Evolutionary conservation across 2,888 invertebrate species (phyloP).

Genomic region (Flabesymbios commensalis): DNA sequence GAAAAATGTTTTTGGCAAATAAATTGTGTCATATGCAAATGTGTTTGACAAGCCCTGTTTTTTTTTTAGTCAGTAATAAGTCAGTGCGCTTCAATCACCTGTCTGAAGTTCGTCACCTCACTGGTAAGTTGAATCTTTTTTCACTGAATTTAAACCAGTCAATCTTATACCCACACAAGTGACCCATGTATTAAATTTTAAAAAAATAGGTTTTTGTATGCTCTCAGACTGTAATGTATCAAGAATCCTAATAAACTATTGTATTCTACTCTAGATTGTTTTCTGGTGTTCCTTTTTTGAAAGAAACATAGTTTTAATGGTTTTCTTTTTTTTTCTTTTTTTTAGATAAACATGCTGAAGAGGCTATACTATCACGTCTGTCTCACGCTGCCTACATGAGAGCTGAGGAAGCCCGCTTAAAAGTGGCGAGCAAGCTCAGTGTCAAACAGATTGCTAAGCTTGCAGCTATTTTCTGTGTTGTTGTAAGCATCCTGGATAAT

Average conservation of each 20-base stretch:
- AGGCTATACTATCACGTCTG: conserved; percentile 86
- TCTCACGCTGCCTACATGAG: conserved; percentile 92
- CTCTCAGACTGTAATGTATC: no score
- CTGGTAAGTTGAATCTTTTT: conserved; percentile 44
- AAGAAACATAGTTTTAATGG: not conserved
- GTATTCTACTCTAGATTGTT: no score
- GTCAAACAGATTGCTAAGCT: conserved; percentile 78
- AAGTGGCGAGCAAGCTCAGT: conserved; percentile 77
- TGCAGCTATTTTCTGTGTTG: conserved; percentile 81
- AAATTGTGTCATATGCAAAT: no score
- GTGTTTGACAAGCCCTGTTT: no score
- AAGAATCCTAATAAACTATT: no score
- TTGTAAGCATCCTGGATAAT: conserved; percentile 68
- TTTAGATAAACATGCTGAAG: conserved; percentile 75
- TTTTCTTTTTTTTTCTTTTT: not conserved
- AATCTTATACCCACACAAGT: no score
- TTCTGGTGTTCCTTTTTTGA: not conserved
- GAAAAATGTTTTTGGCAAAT: no score
- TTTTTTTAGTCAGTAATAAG: no score
- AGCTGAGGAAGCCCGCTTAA: conserved; percentile 77
- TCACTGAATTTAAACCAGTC: no score
- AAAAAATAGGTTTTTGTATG: no score
- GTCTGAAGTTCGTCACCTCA: conserved; percentile 64
- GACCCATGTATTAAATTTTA: no score
- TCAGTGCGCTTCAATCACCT: conserved; percentile 90